phyloP scores from a whole-genome alignment of 1,140 invertebrate species.

The Neotoxoptera formosana region DNA sequence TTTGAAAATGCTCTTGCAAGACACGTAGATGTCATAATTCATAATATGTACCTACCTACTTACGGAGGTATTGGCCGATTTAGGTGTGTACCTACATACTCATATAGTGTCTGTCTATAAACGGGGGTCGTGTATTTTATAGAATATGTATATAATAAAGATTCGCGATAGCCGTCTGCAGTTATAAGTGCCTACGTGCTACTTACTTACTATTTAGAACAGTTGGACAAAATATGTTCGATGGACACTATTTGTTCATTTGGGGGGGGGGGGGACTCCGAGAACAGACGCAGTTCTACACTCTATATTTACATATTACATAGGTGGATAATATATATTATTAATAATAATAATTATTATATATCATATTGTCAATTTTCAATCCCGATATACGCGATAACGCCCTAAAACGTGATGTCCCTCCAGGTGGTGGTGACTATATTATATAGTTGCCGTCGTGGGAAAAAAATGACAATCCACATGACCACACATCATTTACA shows the following conservation, averaged over 20 bases:
- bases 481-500: background rate
- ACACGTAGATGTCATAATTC: background rate
- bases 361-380: background rate
- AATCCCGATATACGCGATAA: background rate
- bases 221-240: background rate
- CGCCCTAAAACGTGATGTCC: background rate
- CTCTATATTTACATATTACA: background rate
- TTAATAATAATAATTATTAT: background rate
- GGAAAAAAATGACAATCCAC: background rate
- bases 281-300: background rate
- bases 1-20: background rate
- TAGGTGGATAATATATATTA: background rate
- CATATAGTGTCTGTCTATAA: background rate
- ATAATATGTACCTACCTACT: background rate
- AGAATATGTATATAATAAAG: background rate
- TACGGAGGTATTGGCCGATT: background rate
- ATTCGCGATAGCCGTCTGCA: background rate
- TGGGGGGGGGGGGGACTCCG: background rate
- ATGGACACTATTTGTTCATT: background rate
- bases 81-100: background rate
- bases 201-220: background rate
- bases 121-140: background rate
- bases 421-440: background rate
- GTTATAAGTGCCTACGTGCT: background rate
- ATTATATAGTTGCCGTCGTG: no score